Percentiles rank a stretch among this genome's conserved stretches.
These are phyloP conservation scores for Labeo calbasu DNA, from an alignment of 2,797 vertebrate genomes.

Conservation along the genomic window DNA sequence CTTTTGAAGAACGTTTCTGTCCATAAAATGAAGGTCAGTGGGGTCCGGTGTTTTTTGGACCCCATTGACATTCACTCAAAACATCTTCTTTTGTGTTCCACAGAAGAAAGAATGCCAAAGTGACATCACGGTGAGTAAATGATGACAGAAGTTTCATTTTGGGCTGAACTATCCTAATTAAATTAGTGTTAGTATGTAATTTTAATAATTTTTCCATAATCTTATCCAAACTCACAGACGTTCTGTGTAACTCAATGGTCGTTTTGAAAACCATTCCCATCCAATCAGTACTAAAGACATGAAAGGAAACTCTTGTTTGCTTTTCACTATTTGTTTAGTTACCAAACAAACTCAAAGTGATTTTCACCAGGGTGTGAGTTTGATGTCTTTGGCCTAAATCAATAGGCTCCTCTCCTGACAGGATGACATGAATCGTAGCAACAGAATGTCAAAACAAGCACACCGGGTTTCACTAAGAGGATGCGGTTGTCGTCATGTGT, in stretches of 20 bases:
- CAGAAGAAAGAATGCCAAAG: not conserved
- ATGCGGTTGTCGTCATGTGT: slow-evolving; percentile 12
- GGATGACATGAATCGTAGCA: slow-evolving; percentile 35
- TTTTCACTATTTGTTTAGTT: slow-evolving; percentile 28
- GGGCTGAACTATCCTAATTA: not conserved
- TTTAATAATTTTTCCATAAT: not conserved
- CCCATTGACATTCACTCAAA: not conserved
- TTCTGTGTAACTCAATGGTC: not conserved
- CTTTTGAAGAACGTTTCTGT: not conserved
- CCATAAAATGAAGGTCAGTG: not conserved
- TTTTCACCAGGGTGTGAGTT: slow-evolving; percentile 43
- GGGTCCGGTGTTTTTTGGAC: not conserved
- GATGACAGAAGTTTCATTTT: not conserved
- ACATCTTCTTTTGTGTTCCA: not conserved
- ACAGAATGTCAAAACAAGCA: slow-evolving; percentile 49
- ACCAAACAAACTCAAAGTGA: slow-evolving; percentile 23
- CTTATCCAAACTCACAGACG: not conserved
- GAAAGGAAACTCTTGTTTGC: slow-evolving; percentile 36
- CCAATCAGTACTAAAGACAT: slow-evolving; percentile 20
- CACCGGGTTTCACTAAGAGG: not conserved
- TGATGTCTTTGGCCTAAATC: slow-evolving; percentile 3
- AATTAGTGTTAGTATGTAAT: not conserved
- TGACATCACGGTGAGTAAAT: not conserved
- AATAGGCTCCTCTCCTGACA: slow-evolving; percentile 19
- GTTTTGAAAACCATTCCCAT: not conserved